Evolutionary conservation across 2,797 vertebrate genomes (phyloP).

Genomic region (Zenarchopterus dispar): DNA sequence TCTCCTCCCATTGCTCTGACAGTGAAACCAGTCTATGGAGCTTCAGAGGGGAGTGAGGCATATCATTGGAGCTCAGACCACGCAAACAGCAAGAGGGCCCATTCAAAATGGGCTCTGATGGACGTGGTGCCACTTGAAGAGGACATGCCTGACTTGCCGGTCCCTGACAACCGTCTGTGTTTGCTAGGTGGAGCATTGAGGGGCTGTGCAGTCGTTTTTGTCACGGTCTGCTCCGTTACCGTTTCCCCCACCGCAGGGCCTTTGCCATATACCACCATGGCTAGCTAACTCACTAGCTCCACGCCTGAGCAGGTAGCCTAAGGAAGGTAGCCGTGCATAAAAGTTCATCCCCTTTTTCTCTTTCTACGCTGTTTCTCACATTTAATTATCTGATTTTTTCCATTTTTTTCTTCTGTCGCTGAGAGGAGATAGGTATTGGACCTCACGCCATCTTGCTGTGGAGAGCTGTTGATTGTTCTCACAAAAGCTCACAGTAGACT

Average conservation of each 20-base stretch:
- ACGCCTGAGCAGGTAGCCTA: slow-evolving; percentile 85
- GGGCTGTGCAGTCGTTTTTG: slow-evolving; percentile 86
- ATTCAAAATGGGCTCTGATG: slow-evolving; percentile 80
- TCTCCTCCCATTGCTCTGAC: slow-evolving; percentile 76
- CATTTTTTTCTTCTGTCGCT: slow-evolving; percentile 85
- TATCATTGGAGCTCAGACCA: slow-evolving; percentile 84
- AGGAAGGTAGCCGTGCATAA: slow-evolving; percentile 91
- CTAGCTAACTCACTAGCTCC: slow-evolving; percentile 76
- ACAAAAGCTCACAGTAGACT: slow-evolving; percentile 85
- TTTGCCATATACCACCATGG: slow-evolving; percentile 68
- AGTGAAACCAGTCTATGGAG: slow-evolving; percentile 83
- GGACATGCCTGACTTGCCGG: slow-evolving; percentile 93
- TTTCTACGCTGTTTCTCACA: slow-evolving; percentile 88
- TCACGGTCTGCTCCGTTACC: slow-evolving; percentile 79
- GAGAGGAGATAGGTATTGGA: slow-evolving; percentile 89
- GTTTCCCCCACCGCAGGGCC: slow-evolving; percentile 78
- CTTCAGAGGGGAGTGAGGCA: slow-evolving; percentile 83
- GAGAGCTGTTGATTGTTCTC: slow-evolving; percentile 86
- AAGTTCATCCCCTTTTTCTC: slow-evolving; percentile 81
- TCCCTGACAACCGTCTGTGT: slow-evolving; percentile 92
- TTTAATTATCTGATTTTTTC: slow-evolving; percentile 91
- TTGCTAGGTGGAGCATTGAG: slow-evolving; percentile 89
- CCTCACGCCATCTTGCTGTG: slow-evolving; percentile 83
- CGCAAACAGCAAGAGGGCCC: slow-evolving; percentile 81
- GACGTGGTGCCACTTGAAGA: slow-evolving; percentile 87